phyloP scores from a whole-genome alignment of 2,797 vertebrate species.

The Coracias cyanogaster region DNA sequence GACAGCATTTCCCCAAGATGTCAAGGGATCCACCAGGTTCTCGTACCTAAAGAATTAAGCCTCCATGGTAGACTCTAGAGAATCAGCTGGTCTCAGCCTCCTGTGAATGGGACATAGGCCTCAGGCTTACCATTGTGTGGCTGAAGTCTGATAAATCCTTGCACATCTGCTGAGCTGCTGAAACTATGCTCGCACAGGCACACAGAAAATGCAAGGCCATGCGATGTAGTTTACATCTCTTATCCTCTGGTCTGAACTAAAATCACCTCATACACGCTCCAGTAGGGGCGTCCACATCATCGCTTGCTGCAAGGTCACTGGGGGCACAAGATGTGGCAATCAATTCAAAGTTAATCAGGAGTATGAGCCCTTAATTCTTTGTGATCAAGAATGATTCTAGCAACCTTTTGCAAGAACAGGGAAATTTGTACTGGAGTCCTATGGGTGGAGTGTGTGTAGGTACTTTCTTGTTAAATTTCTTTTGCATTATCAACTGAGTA shows the following conservation, averaged over 20 bases:
- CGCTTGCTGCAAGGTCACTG: background rate
- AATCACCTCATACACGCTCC: background rate
- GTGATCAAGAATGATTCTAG: background rate
- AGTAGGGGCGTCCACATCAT: background rate
- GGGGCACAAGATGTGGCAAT: background rate
- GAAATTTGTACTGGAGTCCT: background rate
- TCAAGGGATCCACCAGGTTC: background rate
- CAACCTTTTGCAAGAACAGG: background rate
- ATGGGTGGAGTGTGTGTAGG: background rate
- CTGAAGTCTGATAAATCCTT: background rate
- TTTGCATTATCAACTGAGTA: background rate
- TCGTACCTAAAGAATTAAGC: background rate
- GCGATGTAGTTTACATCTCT: background rate
- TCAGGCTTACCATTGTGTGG: background rate
- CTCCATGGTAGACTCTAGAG: background rate
- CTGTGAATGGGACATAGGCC: background rate
- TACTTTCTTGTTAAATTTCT: conserved; percentile 1
- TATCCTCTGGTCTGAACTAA: background rate
- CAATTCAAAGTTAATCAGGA: background rate
- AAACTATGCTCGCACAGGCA: background rate
- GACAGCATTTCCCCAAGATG: background rate
- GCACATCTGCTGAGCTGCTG: background rate
- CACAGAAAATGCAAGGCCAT: background rate
- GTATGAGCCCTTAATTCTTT: background rate
- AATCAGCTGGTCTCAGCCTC: background rate